Base-by-base conservation (phyloP, 2,113 vertebrate species). In the Lagopus leucura region DNA sequence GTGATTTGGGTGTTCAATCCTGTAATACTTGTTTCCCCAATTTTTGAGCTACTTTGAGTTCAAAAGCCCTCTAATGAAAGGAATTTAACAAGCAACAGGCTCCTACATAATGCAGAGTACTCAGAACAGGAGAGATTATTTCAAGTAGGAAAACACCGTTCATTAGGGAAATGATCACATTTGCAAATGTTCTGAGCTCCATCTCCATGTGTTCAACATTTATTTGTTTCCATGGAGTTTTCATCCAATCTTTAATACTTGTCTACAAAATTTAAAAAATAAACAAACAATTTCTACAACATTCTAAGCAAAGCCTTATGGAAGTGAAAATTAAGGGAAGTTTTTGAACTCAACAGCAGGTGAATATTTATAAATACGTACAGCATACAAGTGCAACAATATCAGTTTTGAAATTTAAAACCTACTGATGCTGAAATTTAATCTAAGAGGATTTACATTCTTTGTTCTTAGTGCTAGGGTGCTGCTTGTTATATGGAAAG, bases 161-260 rank as follows among this genome's bases (percentile, higher is more conserved):
- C 87, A 95, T 91, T 93, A 95, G 85, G 75, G 47, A 94, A 92
- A 86, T 89, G 82, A 90, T 94, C 73, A 98, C 98, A 97, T 98
- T 98, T 92, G 98, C 98, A 96, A 98, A 98, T 96, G 98, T 97
- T 96, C 98, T 96, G 82, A 98, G 97, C 84, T 98, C 98, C 96
- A 97, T 98, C 94, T 99, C 98, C 98, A 98, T 98, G 97, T 98
- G 97, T 88, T 99, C 98, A 82, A 98, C 97, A 36, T 98, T 98
- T 97, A 98, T 98, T 97, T 99, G 97, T 95, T 98, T 98, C 98
- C 97, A 98, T 86, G 97, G 98, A 54, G 98, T 99, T 97, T 98
- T 98, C 80, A 98, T 98, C 97, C 97, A 98, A 82, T 98, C 97
- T 95, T 98, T 98, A 97, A 98, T 98, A 95, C 98, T 98, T 73